phyloP scores from a whole-genome alignment of 2,888 invertebrate genomes.

The Steinernema hermaphroditum region DNA sequence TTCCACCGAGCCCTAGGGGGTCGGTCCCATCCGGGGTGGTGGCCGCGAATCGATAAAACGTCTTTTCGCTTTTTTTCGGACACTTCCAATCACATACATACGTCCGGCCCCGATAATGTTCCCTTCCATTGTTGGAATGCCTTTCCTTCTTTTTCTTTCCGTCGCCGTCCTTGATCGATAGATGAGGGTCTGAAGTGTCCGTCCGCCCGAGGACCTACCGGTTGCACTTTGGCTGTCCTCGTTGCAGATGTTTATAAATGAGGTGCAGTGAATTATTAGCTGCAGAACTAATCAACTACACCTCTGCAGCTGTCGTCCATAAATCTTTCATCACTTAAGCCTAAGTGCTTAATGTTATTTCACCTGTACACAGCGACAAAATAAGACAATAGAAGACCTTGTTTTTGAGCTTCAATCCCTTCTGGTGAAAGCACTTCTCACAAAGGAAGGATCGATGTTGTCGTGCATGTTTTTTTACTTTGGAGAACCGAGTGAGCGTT shows the following conservation, averaged over 20 bases:
- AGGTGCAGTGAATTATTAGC: background rate
- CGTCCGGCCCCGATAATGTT: constrained; percentile 13
- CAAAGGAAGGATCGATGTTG: no score
- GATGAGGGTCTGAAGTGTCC: background rate
- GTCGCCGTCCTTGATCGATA: no score
- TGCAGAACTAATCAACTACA: background rate
- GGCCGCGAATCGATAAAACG: constrained; percentile 22
- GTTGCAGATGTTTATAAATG: background rate
- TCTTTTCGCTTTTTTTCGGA: constrained; percentile 18
- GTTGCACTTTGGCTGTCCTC: background rate
- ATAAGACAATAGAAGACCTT: no score
- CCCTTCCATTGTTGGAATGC: background rate
- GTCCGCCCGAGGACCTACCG: background rate
- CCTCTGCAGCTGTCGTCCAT: background rate
- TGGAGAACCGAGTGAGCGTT: no score
- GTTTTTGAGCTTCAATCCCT: no score
- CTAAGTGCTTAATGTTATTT: no score
- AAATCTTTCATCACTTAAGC: no score
- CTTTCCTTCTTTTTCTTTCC: background rate
- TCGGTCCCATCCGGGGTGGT: background rate
- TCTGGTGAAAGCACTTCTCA: no score
- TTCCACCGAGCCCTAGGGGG: constrained; percentile 10
- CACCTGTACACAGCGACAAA: no score
- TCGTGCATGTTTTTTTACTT: no score
- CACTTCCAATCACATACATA: background rate